Percentiles rank a stretch among this genome's conserved stretches.
Evolutionary conservation across 1,140 invertebrate genomes (phyloP).

Genomic region (Grapholita molesta): DNA sequence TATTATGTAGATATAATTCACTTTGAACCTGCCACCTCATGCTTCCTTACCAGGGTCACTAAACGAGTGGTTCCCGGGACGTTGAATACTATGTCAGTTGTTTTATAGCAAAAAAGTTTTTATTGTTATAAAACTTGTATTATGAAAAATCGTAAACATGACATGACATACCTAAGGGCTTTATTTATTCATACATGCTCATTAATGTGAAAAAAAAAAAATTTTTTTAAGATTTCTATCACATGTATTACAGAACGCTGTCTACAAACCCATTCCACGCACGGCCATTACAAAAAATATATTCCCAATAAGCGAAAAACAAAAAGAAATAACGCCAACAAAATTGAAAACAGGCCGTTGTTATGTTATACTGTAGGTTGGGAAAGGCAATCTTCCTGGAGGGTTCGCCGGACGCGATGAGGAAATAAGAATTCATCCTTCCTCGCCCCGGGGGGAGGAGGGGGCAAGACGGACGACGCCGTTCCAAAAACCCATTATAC

Average conservation of each 20-base stretch:
- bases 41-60: too few species aligned
- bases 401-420: constrained; percentile 74
- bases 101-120: too few species aligned
- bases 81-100: too few species aligned
- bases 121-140: too few species aligned
- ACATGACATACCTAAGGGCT: too few species aligned
- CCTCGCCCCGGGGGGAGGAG: constrained; percentile 55
- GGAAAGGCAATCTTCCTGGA: constrained; percentile 76
- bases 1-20: too few species aligned
- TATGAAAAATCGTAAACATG: too few species aligned
- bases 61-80: too few species aligned
- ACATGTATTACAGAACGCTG: not conserved
- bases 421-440: constrained; percentile 79
- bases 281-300: constrained; percentile 16
- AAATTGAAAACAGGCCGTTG: constrained; percentile 77
- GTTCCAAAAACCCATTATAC: constrained; percentile 79
- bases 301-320: constrained; percentile 36
- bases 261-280: not conserved
- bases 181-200: too few species aligned
- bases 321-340: constrained; percentile 58
- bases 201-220: not conserved
- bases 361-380: constrained; percentile 72
- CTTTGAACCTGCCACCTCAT: too few species aligned
- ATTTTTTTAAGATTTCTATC: not conserved
- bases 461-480: constrained; percentile 77